These are phyloP conservation scores for Resseliella maxima DNA, from an alignment of 2,888 invertebrate genomes.

Conservation along the genomic window DNA sequence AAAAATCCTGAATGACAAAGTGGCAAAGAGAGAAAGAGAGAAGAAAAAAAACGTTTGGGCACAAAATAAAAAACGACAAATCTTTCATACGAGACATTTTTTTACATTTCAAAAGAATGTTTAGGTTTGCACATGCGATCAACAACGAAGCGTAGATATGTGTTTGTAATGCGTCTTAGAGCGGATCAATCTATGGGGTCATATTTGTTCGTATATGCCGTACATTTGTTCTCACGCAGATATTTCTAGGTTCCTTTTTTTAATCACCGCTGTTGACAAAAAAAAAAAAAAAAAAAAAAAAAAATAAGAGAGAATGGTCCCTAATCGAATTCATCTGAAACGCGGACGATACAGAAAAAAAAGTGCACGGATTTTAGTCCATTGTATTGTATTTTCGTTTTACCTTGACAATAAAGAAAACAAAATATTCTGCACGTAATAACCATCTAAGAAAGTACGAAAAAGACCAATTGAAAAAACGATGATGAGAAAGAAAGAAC, in stretches of 20 bases:
- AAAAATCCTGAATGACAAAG: not conserved
- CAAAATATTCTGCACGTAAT: slow-evolving; percentile 41
- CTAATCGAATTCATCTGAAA: slow-evolving; percentile 47
- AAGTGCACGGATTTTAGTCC: slow-evolving; percentile 28
- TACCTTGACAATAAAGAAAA: not conserved
- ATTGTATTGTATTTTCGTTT: not conserved
- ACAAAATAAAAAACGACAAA: slow-evolving; percentile 26
- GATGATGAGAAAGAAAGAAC: not conserved
- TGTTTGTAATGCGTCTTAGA: slow-evolving; percentile 35
- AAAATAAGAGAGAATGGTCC: slow-evolving; percentile 40
- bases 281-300: no score
- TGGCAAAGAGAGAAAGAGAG: not conserved
- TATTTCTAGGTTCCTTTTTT: not conserved
- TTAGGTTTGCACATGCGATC: slow-evolving; percentile 38
- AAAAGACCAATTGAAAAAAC: slow-evolving; percentile 22
- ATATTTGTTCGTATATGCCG: slow-evolving; percentile 39
- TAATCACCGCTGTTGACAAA: slow-evolving; percentile 16
- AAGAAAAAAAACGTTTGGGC: not conserved
- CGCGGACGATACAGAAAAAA: slow-evolving; percentile 35
- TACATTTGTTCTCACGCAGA: slow-evolving; percentile 54
- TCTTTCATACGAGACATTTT: slow-evolving; percentile 39
- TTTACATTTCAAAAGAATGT: slow-evolving; percentile 26
- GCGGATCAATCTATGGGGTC: slow-evolving; percentile 42
- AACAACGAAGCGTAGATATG: slow-evolving; percentile 15
- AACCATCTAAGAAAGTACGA: not conserved